These are phyloP conservation scores for Speoplatyrhinus poulsoni DNA, from an alignment of 2,113 vertebrate genomes.

Conservation along the genomic window DNA sequence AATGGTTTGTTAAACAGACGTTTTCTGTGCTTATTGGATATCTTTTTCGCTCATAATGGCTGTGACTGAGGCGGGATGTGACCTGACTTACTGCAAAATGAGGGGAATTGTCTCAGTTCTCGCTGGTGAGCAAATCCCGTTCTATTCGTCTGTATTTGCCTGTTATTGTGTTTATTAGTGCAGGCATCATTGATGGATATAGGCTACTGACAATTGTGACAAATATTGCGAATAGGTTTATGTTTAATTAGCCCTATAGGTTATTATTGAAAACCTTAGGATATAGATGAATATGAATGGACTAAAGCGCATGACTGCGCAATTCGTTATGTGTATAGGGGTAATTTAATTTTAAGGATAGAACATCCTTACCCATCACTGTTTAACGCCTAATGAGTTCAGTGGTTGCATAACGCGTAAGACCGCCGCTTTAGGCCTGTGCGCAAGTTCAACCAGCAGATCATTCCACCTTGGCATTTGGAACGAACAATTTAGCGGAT, in stretches of 20 bases:
- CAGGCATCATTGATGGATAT: not conserved
- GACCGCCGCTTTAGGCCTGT: slow-evolving; percentile 42
- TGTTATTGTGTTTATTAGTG: not conserved
- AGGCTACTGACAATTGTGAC: too few species aligned
- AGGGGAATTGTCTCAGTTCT: slow-evolving; percentile 76
- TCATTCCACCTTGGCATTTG: slow-evolving; percentile 10
- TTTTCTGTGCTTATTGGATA: slow-evolving; percentile 25
- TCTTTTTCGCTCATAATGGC: slow-evolving; percentile 58
- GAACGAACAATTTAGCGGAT: slow-evolving; percentile 8
- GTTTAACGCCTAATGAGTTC: slow-evolving; percentile 34
- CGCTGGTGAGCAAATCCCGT: slow-evolving; percentile 66
- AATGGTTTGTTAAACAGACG: not conserved
- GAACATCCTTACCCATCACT: not conserved
- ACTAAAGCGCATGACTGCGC: too few species aligned
- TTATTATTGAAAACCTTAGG: not conserved
- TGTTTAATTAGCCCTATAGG: not conserved
- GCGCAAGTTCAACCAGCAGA: slow-evolving; percentile 23
- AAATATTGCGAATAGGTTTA: not conserved
- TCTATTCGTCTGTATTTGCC: not conserved
- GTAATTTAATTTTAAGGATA: not conserved
- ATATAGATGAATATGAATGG: too few species aligned
- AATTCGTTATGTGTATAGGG: not conserved
- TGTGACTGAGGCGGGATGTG: slow-evolving; percentile 76
- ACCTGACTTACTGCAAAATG: slow-evolving; percentile 82
- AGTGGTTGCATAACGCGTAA: slow-evolving; percentile 64